Base-by-base conservation (phyloP, 2,113 vertebrate species). In the Labrus mixtus region DNA sequence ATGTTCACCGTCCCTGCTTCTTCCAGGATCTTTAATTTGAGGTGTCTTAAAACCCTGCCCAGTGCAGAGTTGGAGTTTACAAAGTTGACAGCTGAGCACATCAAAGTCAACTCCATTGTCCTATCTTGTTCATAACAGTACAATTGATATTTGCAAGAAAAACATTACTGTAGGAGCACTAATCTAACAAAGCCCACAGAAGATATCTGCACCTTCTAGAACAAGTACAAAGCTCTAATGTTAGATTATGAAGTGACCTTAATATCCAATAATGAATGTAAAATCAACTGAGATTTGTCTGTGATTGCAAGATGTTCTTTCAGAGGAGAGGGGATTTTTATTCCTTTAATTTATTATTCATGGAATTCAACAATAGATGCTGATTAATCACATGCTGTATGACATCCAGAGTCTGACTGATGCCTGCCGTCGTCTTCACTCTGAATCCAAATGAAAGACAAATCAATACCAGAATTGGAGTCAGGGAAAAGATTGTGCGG, bases 401-500 rank as follows among this genome's bases (percentile, higher is more conserved):
- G 69, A 74, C n/a, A 61, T 1, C 17, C 12, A 43, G 62, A 51
- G 15, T 50, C 12, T 68, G 70, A 78, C 57, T 65, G 81, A 79
- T 70, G 10, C 59, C 63, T 79, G 56, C 72, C 8, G 37, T 65
- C 80, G 81, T 78, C 80, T 82, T 73, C 43, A 41, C 67, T 83
- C 64, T 78, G 78, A 90, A 87, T 90, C 54, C 74, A 84, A 87
- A 86, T 82, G 55, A 86, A 82, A 85, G 81, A 76, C 76, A 50
- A 87, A 89, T 92, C 90, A 86, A 90, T 91, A 80, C 51, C 73
- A 83, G 78, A 89, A 90, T 57, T 85, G 80, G 69, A 85, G 73
- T 72, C 22, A 22, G 63, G 75, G 53, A 90, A 78, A 48, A 77
- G 68, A 88, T 37, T 79, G 76, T 76, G 83, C 41, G n/a, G 54